Evolutionary conservation across 2,888 invertebrate species (phyloP).

Genomic region (Dicycla oo): DNA sequence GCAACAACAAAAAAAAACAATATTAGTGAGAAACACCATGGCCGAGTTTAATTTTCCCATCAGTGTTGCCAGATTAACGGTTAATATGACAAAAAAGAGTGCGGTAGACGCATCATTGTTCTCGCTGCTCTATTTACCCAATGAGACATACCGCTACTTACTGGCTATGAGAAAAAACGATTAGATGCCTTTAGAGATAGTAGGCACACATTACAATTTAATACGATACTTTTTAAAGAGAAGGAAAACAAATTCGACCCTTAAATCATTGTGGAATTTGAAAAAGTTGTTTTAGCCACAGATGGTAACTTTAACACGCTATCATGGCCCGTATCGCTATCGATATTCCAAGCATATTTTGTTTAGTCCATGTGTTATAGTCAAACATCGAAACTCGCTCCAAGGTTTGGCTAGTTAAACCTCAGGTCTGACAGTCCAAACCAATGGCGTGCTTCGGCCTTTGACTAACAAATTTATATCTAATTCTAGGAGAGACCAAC

Average conservation of each 20-base stretch:
- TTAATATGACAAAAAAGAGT: conserved; percentile 76
- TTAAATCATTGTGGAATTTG: background rate
- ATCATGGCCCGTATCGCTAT: background rate
- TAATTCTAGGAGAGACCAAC: background rate
- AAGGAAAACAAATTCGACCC: background rate
- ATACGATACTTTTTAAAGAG: conserved; percentile 16
- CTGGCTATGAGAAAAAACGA: conserved; percentile 57
- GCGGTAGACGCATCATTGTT: conserved; percentile 83
- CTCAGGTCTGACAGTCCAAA: background rate
- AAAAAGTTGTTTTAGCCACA: background rate
- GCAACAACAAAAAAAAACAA: conserved; percentile 65
- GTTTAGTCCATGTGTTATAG: background rate
- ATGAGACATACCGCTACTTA: conserved; percentile 77
- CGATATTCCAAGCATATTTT: background rate
- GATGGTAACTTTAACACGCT: background rate
- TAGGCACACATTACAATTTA: conserved; percentile 32
- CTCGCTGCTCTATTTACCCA: conserved; percentile 85
- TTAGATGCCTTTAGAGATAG: conserved; percentile 51
- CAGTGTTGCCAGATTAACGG: conserved; percentile 74
- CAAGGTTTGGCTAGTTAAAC: background rate
- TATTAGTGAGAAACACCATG: conserved; percentile 60
- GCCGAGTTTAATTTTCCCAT: conserved; percentile 72
- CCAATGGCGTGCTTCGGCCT: background rate
- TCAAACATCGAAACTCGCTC: background rate
- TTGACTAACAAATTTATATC: background rate